Percentiles rank a stretch among this genome's conserved stretches.
These are phyloP conservation scores for Lasioglossum morio DNA, from an alignment of 2,888 invertebrate species.

Conservation along the genomic window DNA sequence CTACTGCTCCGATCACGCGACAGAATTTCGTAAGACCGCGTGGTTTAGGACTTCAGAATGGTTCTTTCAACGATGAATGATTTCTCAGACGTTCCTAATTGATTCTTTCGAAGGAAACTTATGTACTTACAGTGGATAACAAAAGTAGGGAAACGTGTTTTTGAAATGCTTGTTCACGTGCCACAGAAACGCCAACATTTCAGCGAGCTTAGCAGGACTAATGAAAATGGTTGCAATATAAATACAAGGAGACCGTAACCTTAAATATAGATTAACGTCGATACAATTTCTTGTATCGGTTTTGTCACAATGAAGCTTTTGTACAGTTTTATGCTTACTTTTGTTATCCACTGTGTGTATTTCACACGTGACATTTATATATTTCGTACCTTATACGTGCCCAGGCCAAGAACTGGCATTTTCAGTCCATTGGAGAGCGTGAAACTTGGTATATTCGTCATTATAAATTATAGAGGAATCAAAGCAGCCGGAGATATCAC, in stretches of 20 bases:
- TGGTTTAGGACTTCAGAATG: too few relatives aligned
- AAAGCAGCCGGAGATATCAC: not conserved
- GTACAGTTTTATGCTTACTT: too few relatives aligned
- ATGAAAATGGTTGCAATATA: too few relatives aligned
- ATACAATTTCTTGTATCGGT: too few relatives aligned
- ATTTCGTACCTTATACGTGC: slow-evolving; percentile 80
- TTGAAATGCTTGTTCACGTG: too few relatives aligned
- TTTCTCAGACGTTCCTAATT: not conserved
- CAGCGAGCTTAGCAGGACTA: too few relatives aligned
- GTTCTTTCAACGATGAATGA: not conserved
- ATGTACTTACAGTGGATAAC: too few relatives aligned
- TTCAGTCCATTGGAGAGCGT: slow-evolving; percentile 81
- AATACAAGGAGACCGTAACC: too few relatives aligned
- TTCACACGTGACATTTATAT: slow-evolving; percentile 64
- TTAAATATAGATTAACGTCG: too few relatives aligned
- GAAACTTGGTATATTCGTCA: slow-evolving; percentile 73
- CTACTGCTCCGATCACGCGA: not conserved
- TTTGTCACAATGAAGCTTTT: too few relatives aligned
- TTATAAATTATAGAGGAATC: slow-evolving; percentile 26
- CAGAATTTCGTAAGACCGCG: not conserved
- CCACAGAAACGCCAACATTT: too few relatives aligned
- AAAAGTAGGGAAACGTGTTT: too few relatives aligned
- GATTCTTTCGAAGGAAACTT: not conserved
- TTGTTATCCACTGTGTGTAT: not conserved
- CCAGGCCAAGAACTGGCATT: slow-evolving; percentile 83